phyloP scores from a whole-genome alignment of 2,113 vertebrate genomes.

The Macrotis lagotis region DNA sequence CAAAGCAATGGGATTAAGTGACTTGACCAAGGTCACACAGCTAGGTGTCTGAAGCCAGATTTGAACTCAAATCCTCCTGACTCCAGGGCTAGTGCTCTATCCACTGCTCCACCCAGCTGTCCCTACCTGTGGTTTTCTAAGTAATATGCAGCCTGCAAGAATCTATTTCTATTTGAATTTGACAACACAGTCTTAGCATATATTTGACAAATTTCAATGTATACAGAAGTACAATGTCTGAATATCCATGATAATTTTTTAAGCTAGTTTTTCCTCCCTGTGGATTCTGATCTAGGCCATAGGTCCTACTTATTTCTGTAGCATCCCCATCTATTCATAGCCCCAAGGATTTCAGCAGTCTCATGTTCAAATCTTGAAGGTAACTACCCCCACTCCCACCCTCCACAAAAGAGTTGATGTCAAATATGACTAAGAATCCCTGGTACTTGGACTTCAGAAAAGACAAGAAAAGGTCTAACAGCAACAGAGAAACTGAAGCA shows the following conservation, averaged over 20 bases:
- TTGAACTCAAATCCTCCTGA: too few species aligned
- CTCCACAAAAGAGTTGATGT: neutral
- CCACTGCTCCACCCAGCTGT: too few species aligned
- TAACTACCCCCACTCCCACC: neutral
- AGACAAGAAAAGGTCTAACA: neutral
- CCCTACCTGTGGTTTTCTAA: neutral
- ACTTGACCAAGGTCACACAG: too few species aligned
- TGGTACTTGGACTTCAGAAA: neutral
- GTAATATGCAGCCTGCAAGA: neutral
- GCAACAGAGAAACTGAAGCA: neutral
- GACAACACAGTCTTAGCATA: neutral
- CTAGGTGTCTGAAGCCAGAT: too few species aligned
- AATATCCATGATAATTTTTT: neutral
- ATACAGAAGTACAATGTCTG: neutral
- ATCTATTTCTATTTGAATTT: neutral
- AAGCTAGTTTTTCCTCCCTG: neutral
- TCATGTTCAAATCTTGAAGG: neutral
- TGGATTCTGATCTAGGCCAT: neutral
- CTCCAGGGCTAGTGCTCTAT: too few species aligned
- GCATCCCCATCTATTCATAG: neutral
- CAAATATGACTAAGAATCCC: neutral
- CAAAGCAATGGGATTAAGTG: too few species aligned
- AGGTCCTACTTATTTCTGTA: neutral
- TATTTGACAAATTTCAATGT: neutral
- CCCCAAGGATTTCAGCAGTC: neutral